phyloP scores from a whole-genome alignment of 2,113 vertebrate genomes.

The Taxidea taxus region DNA sequence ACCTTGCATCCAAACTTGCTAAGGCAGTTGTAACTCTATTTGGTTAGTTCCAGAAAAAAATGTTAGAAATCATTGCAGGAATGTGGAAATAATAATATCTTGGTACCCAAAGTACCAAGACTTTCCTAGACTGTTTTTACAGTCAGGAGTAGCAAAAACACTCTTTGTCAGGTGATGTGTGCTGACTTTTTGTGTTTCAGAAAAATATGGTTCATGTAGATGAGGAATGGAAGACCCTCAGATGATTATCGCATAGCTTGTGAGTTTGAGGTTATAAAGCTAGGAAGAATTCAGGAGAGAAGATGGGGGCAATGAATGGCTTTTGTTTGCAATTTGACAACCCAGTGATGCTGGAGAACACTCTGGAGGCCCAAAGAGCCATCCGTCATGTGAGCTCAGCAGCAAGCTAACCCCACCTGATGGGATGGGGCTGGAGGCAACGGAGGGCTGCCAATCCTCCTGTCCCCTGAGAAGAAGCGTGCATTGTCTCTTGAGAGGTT shows the following conservation, averaged over 20 bases:
- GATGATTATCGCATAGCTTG: neutral
- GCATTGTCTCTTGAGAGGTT: neutral
- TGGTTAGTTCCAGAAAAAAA: neutral
- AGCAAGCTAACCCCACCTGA: conserved; percentile 41
- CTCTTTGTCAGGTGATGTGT: neutral
- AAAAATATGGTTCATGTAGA: neutral
- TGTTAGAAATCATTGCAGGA: neutral
- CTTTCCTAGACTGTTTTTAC: neutral
- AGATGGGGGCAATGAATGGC: conserved; percentile 10
- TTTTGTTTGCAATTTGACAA: conserved; percentile 65
- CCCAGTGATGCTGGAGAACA: conserved; percentile 25
- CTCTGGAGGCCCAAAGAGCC: conserved; percentile 19
- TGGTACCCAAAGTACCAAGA: neutral
- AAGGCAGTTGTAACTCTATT: neutral
- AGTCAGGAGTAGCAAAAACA: neutral
- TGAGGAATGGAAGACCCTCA: neutral
- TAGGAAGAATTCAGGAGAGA: conserved; percentile 6
- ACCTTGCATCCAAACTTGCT: neutral
- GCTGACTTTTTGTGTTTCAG: neutral
- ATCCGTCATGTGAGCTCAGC: conserved; percentile 41
- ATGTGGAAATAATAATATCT: neutral
- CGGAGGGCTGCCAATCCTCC: neutral
- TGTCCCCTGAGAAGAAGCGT: neutral
- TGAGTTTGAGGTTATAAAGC: neutral
- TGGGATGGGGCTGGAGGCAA: neutral